Evolutionary conservation across 2,797 vertebrate genomes (phyloP).

Genomic region (Acanthopagrus latus): DNA sequence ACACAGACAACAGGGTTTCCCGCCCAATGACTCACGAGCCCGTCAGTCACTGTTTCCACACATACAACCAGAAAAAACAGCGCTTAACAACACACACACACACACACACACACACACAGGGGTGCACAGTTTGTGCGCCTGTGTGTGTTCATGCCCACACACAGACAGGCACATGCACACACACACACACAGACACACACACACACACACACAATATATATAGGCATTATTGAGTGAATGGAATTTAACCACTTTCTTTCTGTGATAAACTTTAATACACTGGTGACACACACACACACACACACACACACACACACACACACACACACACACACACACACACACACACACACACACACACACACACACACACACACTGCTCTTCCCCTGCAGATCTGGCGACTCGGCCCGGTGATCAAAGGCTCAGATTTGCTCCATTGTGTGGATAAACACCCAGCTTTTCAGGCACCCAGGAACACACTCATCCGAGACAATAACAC

Average conservation of each 20-base stretch:
- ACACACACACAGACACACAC: conserved; percentile 3
- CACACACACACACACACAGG: neutral
- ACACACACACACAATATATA: conserved; percentile 23
- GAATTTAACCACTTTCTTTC: conserved; percentile 49
- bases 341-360: conserved; percentile 42
- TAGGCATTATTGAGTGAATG: conserved; percentile 33
- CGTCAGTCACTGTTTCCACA: neutral
- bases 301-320: neutral
- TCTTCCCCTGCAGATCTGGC: conserved; percentile 64
- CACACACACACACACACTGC: conserved; percentile 43
- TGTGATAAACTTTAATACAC: conserved; percentile 53
- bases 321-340: conserved; percentile 43
- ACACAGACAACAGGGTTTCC: neutral
- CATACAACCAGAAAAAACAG: neutral
- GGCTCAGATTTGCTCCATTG: conserved; percentile 82
- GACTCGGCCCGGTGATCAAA: conserved; percentile 78
- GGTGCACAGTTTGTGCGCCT: neutral
- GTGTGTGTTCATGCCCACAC: neutral
- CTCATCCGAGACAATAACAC: conserved; percentile 55
- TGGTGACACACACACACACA: conserved; percentile 25
- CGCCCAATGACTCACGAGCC: neutral
- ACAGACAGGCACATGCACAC: neutral
- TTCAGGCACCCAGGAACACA: conserved; percentile 68
- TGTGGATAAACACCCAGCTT: conserved; percentile 76
- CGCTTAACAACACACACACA: too few species aligned